Base-by-base conservation (phyloP, 2,113 vertebrate species). In the Tyto alba region DNA sequence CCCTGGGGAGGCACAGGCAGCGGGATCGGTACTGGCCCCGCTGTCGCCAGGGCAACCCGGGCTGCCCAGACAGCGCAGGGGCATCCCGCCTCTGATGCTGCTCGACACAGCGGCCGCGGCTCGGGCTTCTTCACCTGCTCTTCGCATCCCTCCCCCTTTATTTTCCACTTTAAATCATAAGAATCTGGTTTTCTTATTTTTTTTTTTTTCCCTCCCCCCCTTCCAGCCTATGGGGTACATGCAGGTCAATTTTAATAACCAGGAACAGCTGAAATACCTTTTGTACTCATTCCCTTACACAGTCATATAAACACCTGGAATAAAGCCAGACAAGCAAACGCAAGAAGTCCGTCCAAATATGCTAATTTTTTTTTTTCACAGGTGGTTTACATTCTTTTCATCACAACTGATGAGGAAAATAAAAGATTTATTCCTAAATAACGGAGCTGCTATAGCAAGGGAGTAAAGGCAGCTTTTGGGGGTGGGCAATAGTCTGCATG, bases 41-140 rank as follows among this genome's bases (percentile, higher is more conserved):
- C 16, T 67, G 75, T 98, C n/a, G 34, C 98, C 95, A 97, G 97
- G 98, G 98, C 96, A 98, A 98, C 98, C 27, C 32, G 23, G 97
- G 97, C 97, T 98, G 97, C 98, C 97, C 64, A 14, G 98, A 97
- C 95, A 60, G 98, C 97, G 91, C 7, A 27, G 86, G 95, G 90
- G 89, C 95, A 95, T 85, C 63, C 83, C 62, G 48, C 21, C 5
- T 93, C 88, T 81, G 87, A 89, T 88, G 64, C 87, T 76, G 95
- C 45, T 41, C 92, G 94, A 73, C 66, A 82, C 84, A 6, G 95
- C 16, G 29, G 90, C 66, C 5, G 7, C 26, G 23, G 77, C 94
- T 86, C 32, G 15, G 50, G 53, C 85, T 89, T 93, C 57, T 41
- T 94, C 89, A 74, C 3, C 53, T 2, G 8, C 21, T 22, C 81